Evolutionary conservation across 2,797 vertebrate genomes (phyloP).

Genomic region (Squalus acanthias): DNA sequence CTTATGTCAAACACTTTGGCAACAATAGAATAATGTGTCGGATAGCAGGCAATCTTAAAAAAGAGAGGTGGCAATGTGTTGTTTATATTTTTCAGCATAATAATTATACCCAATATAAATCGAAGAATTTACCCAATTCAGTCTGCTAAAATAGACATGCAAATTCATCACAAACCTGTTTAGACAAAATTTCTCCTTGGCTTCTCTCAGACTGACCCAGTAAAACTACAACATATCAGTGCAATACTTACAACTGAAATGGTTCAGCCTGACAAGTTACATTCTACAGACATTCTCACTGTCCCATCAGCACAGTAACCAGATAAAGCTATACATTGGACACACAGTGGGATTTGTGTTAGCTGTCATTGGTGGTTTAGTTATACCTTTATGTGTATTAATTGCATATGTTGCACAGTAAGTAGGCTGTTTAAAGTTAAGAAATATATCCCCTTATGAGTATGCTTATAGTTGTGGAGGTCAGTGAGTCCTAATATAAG

Average conservation of each 20-base stretch:
- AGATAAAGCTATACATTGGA: neutral
- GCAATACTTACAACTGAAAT: neutral
- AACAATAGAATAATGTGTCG: neutral
- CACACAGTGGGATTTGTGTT: neutral
- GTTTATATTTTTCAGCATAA: neutral
- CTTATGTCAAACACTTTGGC: neutral
- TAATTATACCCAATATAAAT: neutral
- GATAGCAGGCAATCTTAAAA: neutral
- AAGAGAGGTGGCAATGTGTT: neutral
- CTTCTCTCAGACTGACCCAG: too few species aligned
- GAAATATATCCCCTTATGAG: neutral
- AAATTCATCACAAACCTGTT: neutral
- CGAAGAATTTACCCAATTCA: neutral
- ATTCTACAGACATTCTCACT: neutral
- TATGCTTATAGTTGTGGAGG: neutral
- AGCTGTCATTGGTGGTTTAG: neutral
- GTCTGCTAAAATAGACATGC: neutral
- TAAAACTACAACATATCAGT: neutral
- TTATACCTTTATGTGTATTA: neutral
- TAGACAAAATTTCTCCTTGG: neutral
- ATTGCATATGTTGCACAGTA: slow-evolving; percentile 5
- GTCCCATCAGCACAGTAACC: neutral
- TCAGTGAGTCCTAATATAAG: neutral
- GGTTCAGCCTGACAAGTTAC: neutral
- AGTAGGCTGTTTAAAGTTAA: neutral